A percentile compares a stretch with the other conserved stretches of the same genome.
phyloP scores from a whole-genome alignment of 2,797 vertebrate genomes.

The Lindbergichthys nudifrons region DNA sequence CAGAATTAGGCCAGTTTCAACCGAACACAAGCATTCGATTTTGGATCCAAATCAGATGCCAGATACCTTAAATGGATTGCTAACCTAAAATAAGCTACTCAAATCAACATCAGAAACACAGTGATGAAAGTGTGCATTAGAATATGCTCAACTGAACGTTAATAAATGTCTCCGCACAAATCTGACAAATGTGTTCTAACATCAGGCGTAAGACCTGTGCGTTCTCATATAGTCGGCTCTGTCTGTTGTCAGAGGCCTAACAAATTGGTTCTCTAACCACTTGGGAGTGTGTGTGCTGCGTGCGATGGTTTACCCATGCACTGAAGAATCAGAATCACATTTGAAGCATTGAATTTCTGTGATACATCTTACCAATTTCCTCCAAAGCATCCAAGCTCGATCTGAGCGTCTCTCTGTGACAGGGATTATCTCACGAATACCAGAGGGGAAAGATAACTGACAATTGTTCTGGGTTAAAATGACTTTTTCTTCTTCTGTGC shows the following conservation, averaged over 20 bases:
- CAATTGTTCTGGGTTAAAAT: constrained; percentile 54
- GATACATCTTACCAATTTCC: constrained; percentile 71
- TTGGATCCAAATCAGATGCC: constrained; percentile 15
- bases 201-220: constrained; percentile 55
- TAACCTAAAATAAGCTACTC: constrained; percentile 6
- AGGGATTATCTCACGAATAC: constrained; percentile 66
- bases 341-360: constrained; percentile 71
- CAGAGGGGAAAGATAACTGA: constrained; percentile 50
- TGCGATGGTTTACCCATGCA: constrained; percentile 65
- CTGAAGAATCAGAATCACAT: constrained; percentile 75
- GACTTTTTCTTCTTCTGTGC: constrained; percentile 5
- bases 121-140: constrained; percentile 14
- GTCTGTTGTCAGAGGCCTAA: constrained; percentile 74
- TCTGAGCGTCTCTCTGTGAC: constrained; percentile 62
- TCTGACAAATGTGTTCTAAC: constrained; percentile 68
- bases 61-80: constrained; percentile 3
- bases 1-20: background rate
- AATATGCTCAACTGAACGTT: constrained; percentile 31
- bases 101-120: background rate
- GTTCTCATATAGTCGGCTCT: constrained; percentile 58
- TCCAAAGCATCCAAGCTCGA: constrained; percentile 55
- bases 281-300: constrained; percentile 67
- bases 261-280: constrained; percentile 77
- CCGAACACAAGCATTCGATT: constrained; percentile 2
- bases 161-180: constrained; percentile 54